Percentiles rank a stretch among this genome's conserved stretches.
Evolutionary conservation across 2,797 vertebrate species (phyloP).

Genomic region (Tokudaia tokunoshimensis): DNA sequence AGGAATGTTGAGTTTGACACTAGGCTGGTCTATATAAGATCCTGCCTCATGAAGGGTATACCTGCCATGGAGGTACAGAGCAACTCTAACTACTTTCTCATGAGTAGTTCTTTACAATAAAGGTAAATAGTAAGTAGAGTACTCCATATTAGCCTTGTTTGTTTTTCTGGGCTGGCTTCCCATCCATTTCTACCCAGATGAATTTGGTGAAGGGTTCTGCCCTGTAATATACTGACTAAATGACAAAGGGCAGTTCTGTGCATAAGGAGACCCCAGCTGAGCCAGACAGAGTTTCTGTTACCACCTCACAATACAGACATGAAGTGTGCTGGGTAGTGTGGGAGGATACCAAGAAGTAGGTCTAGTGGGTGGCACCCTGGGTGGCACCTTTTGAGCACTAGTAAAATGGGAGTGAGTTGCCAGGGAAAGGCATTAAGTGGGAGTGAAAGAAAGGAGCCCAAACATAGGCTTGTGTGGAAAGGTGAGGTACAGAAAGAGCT

Average conservation of each 20-base stretch:
- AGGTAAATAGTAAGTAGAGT: neutral
- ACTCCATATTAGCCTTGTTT: too few relatives aligned
- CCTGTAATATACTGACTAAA: neutral
- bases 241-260: neutral
- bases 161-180: neutral
- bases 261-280: neutral
- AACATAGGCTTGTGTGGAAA: neutral
- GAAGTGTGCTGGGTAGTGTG: neutral
- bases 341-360: neutral
- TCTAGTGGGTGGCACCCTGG: too few relatives aligned
- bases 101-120: neutral
- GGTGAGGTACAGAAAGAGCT: neutral
- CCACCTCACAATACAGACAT: neutral
- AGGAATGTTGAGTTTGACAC: neutral
- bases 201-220: neutral
- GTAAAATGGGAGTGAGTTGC: too few relatives aligned
- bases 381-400: rapidly evolving
- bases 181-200: neutral
- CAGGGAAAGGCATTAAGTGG: neutral
- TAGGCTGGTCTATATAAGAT: neutral
- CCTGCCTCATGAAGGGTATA: neutral
- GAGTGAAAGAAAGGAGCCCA: neutral
- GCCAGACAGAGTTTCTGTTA: neutral
- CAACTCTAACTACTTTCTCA: too few relatives aligned
- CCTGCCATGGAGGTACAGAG: neutral